phyloP scores from a whole-genome alignment of 2,888 invertebrate genomes.

The Trissolcus brochymenae region DNA sequence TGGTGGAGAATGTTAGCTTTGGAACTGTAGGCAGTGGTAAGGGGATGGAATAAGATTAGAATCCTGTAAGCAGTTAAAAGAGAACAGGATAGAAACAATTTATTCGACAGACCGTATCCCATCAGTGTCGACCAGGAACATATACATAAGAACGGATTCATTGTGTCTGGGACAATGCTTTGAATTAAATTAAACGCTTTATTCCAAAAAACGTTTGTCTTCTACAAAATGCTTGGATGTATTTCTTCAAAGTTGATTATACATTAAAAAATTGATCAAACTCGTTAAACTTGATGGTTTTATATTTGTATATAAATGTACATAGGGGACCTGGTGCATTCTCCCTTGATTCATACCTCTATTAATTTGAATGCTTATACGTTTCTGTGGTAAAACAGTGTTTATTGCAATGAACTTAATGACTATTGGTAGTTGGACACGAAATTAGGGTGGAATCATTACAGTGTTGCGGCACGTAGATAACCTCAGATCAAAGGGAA shows the following conservation, averaged over 20 bases:
- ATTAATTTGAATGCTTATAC: too few relatives aligned
- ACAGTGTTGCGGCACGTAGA: slow-evolving; percentile 28
- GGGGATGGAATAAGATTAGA: slow-evolving; percentile 71
- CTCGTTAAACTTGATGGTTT: neutral
- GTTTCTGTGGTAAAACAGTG: too few relatives aligned
- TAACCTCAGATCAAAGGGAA: slow-evolving; percentile 47
- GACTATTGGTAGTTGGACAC: slow-evolving; percentile 15
- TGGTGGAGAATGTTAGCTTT: slow-evolving; percentile 65
- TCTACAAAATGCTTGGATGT: too few relatives aligned
- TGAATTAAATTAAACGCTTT: too few relatives aligned
- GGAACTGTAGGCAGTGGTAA: slow-evolving; percentile 60
- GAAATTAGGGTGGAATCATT: slow-evolving; percentile 37
- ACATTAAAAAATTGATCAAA: too few relatives aligned
- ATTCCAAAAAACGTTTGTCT: too few relatives aligned
- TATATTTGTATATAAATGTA: neutral
- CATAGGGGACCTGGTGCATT: neutral
- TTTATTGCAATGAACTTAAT: slow-evolving; percentile 15
- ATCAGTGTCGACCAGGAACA: slow-evolving; percentile 19
- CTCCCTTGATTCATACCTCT: too few relatives aligned
- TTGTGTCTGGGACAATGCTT: neutral
- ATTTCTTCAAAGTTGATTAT: too few relatives aligned
- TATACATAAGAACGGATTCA: neutral
- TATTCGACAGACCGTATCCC: slow-evolving; percentile 67
- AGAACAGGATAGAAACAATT: slow-evolving; percentile 55
- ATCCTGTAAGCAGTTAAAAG: slow-evolving; percentile 68